Evolutionary conservation across 2,113 vertebrate genomes (phyloP).

Genomic region (Ceyx margarethae): DNA sequence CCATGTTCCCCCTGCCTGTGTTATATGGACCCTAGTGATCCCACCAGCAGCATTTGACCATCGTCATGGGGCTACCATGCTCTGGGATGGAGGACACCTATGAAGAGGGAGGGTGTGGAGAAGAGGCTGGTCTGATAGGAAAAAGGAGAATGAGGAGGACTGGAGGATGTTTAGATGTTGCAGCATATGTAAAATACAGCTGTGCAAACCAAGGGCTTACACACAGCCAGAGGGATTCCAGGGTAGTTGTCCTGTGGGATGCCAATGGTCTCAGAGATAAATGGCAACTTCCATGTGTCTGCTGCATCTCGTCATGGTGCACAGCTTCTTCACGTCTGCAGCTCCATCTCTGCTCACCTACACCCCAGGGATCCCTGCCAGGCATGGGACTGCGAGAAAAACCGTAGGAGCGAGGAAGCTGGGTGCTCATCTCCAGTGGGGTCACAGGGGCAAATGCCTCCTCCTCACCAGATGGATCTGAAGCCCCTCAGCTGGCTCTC

Average conservation of each 20-base stretch:
- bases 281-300: neutral
- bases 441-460: neutral
- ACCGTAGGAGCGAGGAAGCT: neutral
- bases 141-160: neutral
- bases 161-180: neutral
- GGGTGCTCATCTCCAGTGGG: neutral
- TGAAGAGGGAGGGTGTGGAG: neutral
- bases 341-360: neutral
- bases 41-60: neutral
- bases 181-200: neutral
- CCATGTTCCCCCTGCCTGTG: neutral
- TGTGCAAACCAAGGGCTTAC: neutral
- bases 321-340: neutral
- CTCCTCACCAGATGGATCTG: neutral
- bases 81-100: neutral
- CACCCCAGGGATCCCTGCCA: neutral
- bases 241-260: neutral
- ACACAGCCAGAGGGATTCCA: rapidly evolving
- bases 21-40: rapidly evolving
- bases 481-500: neutral
- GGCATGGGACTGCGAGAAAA: neutral
- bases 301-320: neutral
- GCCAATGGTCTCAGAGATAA: neutral
- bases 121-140: neutral
- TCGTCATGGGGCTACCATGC: rapidly evolving